phyloP scores from a whole-genome alignment of 1,140 invertebrate species.

The Trachymyrmex septentrionalis region DNA sequence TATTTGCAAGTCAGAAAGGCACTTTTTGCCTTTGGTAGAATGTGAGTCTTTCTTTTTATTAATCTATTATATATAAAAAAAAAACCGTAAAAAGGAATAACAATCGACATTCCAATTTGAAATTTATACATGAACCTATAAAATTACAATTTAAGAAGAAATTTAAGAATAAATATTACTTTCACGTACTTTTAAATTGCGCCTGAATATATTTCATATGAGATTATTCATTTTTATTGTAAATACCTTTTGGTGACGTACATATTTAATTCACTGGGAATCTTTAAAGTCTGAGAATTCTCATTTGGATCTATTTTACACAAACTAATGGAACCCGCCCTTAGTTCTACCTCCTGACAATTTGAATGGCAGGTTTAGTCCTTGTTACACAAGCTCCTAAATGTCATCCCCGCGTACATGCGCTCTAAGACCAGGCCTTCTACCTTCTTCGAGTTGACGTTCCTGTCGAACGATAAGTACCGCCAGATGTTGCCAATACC shows the following conservation, averaged over 20 bases:
- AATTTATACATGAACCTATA: neutral
- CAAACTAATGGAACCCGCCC: constrained; percentile 36
- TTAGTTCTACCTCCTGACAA: constrained; percentile 35
- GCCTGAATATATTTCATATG: neutral
- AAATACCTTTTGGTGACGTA: neutral
- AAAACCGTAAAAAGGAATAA: neutral
- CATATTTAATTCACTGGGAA: neutral
- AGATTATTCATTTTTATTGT: neutral
- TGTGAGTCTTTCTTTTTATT: neutral
- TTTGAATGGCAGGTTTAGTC: constrained; percentile 60
- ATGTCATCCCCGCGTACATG: constrained; percentile 57
- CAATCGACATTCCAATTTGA: neutral
- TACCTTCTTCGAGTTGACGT: constrained; percentile 59
- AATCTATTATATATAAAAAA: neutral
- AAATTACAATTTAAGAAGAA: neutral
- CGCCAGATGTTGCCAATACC: constrained; percentile 79
- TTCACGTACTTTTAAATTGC: neutral
- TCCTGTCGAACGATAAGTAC: constrained; percentile 69
- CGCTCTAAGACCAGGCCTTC: constrained; percentile 28
- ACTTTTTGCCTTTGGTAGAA: constrained; percentile 20
- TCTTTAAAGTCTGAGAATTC: neutral
- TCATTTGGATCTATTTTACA: constrained; percentile 37
- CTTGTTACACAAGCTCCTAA: constrained; percentile 70
- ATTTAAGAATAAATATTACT: neutral
- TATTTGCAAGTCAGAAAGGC: constrained; percentile 51